Conservation (phyloP, 1,140 invertebrate species). For the Habropoda laboriosa region DNA sequence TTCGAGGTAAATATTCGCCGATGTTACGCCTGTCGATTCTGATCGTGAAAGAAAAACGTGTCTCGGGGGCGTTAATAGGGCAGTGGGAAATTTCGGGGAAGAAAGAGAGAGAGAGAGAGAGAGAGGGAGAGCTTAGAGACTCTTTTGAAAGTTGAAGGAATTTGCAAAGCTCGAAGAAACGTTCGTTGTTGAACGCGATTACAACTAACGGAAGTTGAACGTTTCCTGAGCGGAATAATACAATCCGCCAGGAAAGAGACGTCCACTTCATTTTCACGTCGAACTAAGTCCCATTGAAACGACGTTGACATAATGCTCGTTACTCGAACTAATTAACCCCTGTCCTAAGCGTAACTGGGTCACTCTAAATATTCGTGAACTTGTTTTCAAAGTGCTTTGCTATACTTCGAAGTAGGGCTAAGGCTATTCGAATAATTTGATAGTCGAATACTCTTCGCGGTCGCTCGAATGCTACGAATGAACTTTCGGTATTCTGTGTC, state of each 20-base stretch:
- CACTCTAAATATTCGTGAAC: constrained; percentile 28
- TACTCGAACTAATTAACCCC: constrained; percentile 19
- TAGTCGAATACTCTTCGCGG: constrained; percentile 1
- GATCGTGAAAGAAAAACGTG: constrained; percentile 30
- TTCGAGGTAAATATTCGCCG: constrained; percentile 43
- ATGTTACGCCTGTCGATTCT: constrained; percentile 40
- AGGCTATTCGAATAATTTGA: constrained; percentile 19
- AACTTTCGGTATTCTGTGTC: not conserved
- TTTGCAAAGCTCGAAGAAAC: constrained; percentile 8
- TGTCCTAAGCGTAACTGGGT: constrained; percentile 21
- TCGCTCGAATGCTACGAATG: not conserved
- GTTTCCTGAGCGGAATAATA: constrained; percentile 30
- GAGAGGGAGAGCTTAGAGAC: too few species aligned
- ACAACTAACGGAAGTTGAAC: constrained; percentile 17
- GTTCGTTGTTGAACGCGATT: constrained; percentile 32
- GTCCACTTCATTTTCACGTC: constrained; percentile 41
- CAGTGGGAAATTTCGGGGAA: constrained; percentile 8
- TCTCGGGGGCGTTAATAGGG: constrained; percentile 32
- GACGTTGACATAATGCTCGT: constrained; percentile 28
- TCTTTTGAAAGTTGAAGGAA: constrained; percentile 34
- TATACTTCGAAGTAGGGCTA: not conserved
- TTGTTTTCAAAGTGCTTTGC: constrained; percentile 14
- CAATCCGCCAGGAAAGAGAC: constrained; percentile 9
- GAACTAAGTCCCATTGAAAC: constrained; percentile 24
- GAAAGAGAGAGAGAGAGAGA: too few species aligned